A percentile compares a stretch with the other conserved stretches of the same genome.
Conservation (phyloP, 2,113 vertebrate genomes). For the Lepus americanus region DNA sequence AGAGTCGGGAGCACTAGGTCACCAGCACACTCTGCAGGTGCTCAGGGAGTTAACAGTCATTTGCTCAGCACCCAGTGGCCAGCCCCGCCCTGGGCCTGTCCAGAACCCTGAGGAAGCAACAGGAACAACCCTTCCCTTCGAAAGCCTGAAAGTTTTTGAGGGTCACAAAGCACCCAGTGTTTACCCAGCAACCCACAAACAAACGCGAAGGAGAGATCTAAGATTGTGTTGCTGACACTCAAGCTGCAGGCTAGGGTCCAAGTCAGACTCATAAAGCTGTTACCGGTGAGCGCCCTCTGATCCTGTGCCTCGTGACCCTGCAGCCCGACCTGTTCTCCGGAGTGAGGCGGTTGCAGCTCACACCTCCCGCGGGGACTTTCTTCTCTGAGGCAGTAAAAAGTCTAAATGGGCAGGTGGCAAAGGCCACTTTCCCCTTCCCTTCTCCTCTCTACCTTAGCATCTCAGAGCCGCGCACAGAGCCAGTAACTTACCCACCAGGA, state of each 20-base stretch:
- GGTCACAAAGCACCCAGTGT: conserved; percentile 54
- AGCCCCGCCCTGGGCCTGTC: neutral
- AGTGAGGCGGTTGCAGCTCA: neutral
- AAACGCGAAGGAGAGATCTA: neutral
- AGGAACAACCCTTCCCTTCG: neutral
- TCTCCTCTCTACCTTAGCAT: neutral
- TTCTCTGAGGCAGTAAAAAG: conserved; percentile 13
- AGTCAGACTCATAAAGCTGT: conserved; percentile 15
- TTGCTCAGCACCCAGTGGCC: neutral
- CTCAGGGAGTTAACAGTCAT: neutral
- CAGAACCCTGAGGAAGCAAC: neutral
- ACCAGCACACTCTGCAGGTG: neutral
- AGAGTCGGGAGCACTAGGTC: fast-evolving
- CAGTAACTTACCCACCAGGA: conserved; percentile 95
- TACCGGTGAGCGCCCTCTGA: neutral
- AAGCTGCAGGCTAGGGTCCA: conserved; percentile 55
- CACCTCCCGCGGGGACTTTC: conserved; percentile 35
- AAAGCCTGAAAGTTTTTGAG: conserved; percentile 32
- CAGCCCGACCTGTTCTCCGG: conserved; percentile 49
- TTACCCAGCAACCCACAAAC: conserved; percentile 75
- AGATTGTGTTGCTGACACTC: conserved; percentile 27
- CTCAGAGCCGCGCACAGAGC: neutral
- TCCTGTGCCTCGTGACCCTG: neutral
- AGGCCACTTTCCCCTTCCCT: neutral
- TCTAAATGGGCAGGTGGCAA: neutral